phyloP scores from a whole-genome alignment of 2,113 vertebrate genomes.

The Spea multiplicata region DNA sequence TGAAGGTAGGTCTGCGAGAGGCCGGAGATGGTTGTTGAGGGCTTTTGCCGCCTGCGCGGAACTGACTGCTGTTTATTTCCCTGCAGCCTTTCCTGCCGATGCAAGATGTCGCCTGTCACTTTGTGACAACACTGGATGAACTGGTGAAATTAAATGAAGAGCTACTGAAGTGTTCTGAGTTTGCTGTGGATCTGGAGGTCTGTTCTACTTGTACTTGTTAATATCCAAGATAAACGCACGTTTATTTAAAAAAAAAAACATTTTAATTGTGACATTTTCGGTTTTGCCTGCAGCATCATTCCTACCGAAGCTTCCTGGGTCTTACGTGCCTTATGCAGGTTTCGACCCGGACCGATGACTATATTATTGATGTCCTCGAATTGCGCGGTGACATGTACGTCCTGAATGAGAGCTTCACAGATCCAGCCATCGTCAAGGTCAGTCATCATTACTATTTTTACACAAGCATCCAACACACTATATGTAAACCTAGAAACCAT shows the following conservation, averaged over 20 bases:
- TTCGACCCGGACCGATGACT: conserved; percentile 90
- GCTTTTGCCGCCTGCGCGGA: neutral
- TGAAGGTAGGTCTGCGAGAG: conserved; percentile 69
- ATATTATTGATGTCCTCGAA: conserved; percentile 85
- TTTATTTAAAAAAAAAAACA: neutral
- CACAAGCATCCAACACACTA: too few species aligned
- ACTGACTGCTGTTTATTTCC: neutral
- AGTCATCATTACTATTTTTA: conserved; percentile 34
- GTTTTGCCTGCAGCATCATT: conserved; percentile 79
- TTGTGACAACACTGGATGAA: conserved; percentile 78
- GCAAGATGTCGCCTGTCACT: conserved; percentile 74
- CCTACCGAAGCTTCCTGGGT: conserved; percentile 91
- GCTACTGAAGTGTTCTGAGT: conserved; percentile 77
- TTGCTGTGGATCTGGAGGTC: conserved; percentile 95
- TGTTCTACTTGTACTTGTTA: neutral
- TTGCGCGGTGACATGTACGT: conserved; percentile 87
- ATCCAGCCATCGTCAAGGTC: conserved; percentile 89
- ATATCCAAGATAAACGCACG: neutral
- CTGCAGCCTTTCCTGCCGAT: conserved; percentile 77
- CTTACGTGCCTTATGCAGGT: conserved; percentile 94
- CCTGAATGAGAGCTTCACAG: conserved; percentile 91
- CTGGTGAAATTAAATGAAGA: conserved; percentile 88
- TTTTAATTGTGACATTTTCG: neutral
- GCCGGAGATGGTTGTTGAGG: neutral
- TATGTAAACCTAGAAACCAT: too few species aligned